Base-by-base conservation (phyloP, 2,888 invertebrate genomes). In the Corbicula japonica region DNA sequence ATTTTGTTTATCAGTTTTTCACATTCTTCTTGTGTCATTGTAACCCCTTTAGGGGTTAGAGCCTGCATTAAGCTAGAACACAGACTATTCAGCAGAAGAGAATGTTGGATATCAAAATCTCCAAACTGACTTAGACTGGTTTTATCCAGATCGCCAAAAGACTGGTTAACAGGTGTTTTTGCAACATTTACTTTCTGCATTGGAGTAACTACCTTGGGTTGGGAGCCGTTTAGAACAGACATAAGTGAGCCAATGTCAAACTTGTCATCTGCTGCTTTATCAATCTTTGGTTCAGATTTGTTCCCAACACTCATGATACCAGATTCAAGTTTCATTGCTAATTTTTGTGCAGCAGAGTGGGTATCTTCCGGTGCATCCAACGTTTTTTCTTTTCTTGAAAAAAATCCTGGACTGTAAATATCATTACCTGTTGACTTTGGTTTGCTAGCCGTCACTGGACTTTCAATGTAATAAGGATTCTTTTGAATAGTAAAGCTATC, bases 81-180 rank as follows among this genome's bases (percentile, higher is more conserved):
- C 41, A 80, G 46, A 63, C 77, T 80, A 52, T 82, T 76, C 28
- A 84, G 60, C 12, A 84, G 48, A n/a, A 66, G 32, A 12, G 86
- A 86, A 54, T 77, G 70, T 61, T 86, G 83, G 5, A 86, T 68
- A 15, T 79, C 60, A 56, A 85, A 85, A 32, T 85, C 63, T 12
- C 81, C 81, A 76, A 78, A 82, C 35, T 76, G 70, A n/a, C 63
- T 35, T 1, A 30, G 28, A 52, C 50, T 69, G n/a, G 35, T 60
- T 41, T 8, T 30, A 26, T 76, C 63, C 21, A 70, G 35, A 0
- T 52, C 72, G 12, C 30, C 34, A 34, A 35, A n/a, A 30, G 70
- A 70, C 30, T 61, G 50, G 61, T 70, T 61, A 1, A 2, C 50
- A 18, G 56, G 44, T 41, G 52, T 52, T 54, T 54, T 54, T n/a